Evolutionary conservation across 2,888 invertebrate species (phyloP), one percentile per base, ranked within the genome.

Genomic region (Geotrupes spiniger): DNA sequence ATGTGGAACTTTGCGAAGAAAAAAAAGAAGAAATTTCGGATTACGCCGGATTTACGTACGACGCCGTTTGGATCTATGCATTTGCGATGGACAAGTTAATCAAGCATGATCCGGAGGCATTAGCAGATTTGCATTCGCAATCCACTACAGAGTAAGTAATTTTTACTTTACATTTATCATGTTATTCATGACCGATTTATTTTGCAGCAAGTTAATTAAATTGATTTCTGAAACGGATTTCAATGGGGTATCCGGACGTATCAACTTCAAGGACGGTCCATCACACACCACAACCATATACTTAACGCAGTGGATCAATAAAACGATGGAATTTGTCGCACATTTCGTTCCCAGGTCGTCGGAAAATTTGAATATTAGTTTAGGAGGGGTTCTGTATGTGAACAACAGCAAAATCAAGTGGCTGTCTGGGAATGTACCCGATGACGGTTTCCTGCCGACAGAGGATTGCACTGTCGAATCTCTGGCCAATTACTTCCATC

Each of bases 1-100:
- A 81, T 59, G 65, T 70, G 25, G 28, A 27, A 4, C 26, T 14
- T 16, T 21, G 21, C 21, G 21, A 21, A 3, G 15, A 45, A 6
- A 29, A 10, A 27, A 42, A 42, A 9, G 29, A 17, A 9, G 33
- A 31, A 15, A 16, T 45, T 5, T 85, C 84, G 0, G 77, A 80
- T 56, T 89, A 86, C 65, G 85, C 84, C 0, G 85, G 86, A 1
- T 89, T 83, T 65, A 85, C 87, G 0, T 90, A 90, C 62, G 90
- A 90, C 70, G 89, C 88, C 0, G 84, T 89, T 41, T 90, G 90
- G 89, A 82, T 83, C 0, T 89, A 85, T 68, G 89, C 87, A 2
- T 71, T 80, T 27, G 89, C 87, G 1, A 73, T 87, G 17, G 80
- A 87, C 62, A 75, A 79, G 54, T 73, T 90, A 1, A 68, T 85